Conservation (phyloP, 2,888 invertebrate genomes). For the Acleris sparsana region DNA sequence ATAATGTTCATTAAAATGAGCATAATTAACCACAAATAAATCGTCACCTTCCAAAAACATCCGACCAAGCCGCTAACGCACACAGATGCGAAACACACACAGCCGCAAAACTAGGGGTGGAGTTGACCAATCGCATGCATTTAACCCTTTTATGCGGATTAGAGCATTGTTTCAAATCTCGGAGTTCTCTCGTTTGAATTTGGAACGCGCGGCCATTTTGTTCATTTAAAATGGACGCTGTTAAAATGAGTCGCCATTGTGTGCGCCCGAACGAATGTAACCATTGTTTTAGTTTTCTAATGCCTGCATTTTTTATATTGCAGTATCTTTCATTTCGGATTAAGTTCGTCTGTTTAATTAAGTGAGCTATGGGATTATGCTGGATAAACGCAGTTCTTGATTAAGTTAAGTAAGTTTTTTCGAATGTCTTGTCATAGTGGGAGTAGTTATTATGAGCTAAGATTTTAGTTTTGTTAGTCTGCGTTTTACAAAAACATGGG, state of each 20-base stretch:
- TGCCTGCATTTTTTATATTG: slow-evolving; percentile 55
- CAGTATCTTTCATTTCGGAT: slow-evolving; percentile 25
- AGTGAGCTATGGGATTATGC: slow-evolving; percentile 1
- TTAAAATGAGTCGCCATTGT: slow-evolving; percentile 78
- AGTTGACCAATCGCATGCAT: slow-evolving; percentile 80
- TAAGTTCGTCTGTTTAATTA: slow-evolving; percentile 17
- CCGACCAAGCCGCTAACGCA: slow-evolving; percentile 15
- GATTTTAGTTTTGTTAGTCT: no score
- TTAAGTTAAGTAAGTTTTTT: no score
- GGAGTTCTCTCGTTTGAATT: slow-evolving; percentile 66
- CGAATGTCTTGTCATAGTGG: no score
- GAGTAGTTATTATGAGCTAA: no score
- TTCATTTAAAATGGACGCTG: slow-evolving; percentile 82
- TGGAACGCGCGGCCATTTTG: slow-evolving; percentile 76
- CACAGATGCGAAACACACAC: slow-evolving; percentile 41
- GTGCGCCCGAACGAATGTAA: slow-evolving; percentile 63
- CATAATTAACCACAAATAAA: neutral
- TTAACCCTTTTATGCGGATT: slow-evolving; percentile 78
- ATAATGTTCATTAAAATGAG: neutral
- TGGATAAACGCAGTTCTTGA: neutral
- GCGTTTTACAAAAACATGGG: no score
- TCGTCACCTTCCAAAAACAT: slow-evolving; percentile 22
- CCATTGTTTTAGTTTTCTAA: slow-evolving; percentile 77
- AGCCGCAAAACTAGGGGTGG: slow-evolving; percentile 58
- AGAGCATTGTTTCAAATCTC: slow-evolving; percentile 79